These are phyloP conservation scores for Pachyuromys duprasi DNA, from an alignment of 2,797 vertebrate species.

Conservation along the genomic window DNA sequence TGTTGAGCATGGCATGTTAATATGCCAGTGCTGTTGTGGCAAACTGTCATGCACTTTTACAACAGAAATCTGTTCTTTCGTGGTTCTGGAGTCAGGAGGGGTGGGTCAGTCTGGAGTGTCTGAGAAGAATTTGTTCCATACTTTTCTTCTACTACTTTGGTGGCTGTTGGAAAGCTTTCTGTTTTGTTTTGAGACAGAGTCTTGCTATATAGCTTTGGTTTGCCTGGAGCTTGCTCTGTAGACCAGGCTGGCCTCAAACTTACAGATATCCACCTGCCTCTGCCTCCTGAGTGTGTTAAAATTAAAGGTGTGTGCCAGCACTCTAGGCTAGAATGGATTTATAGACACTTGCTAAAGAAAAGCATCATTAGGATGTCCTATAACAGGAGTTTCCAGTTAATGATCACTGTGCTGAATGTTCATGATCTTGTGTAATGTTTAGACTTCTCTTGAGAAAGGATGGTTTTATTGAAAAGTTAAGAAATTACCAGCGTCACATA, in stretches of 20 bases:
- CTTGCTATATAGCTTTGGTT: not conserved
- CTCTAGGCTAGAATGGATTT: not conserved
- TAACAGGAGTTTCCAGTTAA: not conserved
- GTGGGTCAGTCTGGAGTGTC: not conserved
- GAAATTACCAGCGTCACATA: not conserved
- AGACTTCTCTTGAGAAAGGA: not conserved
- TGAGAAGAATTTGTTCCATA: not conserved
- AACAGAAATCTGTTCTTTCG: not conserved
- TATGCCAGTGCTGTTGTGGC: not conserved
- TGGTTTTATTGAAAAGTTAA: not conserved
- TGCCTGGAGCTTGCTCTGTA: not conserved
- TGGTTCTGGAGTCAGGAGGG: not conserved
- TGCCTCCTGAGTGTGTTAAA: not conserved
- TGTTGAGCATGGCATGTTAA: not conserved
- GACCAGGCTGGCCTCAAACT: not conserved
- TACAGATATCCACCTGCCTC: not conserved
- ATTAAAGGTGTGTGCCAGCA: not conserved
- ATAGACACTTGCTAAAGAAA: constrained; percentile 8
- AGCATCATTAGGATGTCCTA: constrained; percentile 13
- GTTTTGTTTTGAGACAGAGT: not conserved
- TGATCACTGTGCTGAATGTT: not conserved
- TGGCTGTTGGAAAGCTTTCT: not conserved
- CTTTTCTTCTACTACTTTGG: not conserved
- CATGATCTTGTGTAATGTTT: not conserved
- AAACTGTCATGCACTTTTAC: not conserved